Base-by-base conservation (phyloP, 2,797 vertebrate genomes). In the Adrianichthys oophorus region DNA sequence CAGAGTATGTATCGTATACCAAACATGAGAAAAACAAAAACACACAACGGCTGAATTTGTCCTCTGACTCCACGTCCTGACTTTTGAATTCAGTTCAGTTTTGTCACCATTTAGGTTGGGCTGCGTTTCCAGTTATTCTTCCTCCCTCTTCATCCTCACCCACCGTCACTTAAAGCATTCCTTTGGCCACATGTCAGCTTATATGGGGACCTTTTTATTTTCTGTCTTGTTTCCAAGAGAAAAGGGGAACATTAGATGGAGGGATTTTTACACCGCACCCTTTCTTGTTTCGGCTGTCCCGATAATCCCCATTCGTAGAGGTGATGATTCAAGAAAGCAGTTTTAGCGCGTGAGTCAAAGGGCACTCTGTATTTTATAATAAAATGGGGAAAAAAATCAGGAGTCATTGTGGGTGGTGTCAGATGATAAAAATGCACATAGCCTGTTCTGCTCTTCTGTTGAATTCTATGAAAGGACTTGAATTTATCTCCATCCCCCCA, bases 1-100 rank as follows among this genome's bases (percentile, higher is more conserved):
- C 92, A 91, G 92, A 96, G 94, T 98, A 96, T 94, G 95, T 96
- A 96, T 91, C 94, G 76, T 94, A 84, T 92, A 91, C 93, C 92
- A 94, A 90, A 91, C 90, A 92, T 86, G 78, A 69, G 91, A 93
- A 91, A 92, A 45, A 82, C 32, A 42, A 42, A 42, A 42, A 4
- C 10, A 16, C 48, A 13, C 12, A 18, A 15, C 48, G 84, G 0
- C 62, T 64, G 54, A 41, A n/a, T 6, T 26, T 47, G 48, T 65
- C 60, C 41, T 49, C 51, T 60, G 48, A 52, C 58, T 70, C 41
- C 23, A 14, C 72, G 42, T 59, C 58, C 45, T 60, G 12, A 62
- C 67, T 52, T 50, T 62, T 40, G 42, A 70, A 26, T 70, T 72
- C 44, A 52, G 40, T 77, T 69, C 52, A 64, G 74, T 68, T 68